Base-by-base conservation (phyloP, 2,888 invertebrate species). In the Pseudoips prasinana region DNA sequence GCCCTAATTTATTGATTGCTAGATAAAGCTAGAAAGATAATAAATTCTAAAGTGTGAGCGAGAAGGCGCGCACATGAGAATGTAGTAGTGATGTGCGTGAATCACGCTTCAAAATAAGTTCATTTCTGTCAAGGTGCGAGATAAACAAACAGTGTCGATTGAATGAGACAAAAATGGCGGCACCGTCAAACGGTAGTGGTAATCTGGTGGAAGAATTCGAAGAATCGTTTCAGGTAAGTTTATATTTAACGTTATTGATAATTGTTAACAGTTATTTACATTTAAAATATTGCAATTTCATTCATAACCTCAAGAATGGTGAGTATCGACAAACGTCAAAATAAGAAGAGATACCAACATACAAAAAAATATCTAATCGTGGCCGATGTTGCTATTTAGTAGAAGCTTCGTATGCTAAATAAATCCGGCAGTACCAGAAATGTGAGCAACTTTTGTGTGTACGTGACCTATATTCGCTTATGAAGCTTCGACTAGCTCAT, bases 161-260 rank as follows among this genome's bases (percentile, higher is more conserved):
- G 31, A 37, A 37, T 49, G 60, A 53, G 46, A 49, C 29, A 26
- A 63, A 58, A 57, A 94, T 94, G 94, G 93, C 94, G 68, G 92
- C 94, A 41, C 94, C 95, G 42, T 94, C 94, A 39, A 95, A 94
- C 70, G 95, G 95, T 41, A 94, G 93, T 77, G 95, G 95, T 24
- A 96, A 96, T 88, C 85, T 96, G 32, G 95, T 96, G 31, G 96
- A 96, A 68, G 96, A 96, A 78, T 96, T 96, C 64, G 96, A 96
- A 81, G 96, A 96, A 88, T 95, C 96, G 1, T 96, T 96, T 82
- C 96, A 96, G 91, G 95, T 95, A 88, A 77, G 65, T 42, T 29
- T 22, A 6, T 14, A 25, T 6, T 14, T 9, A 3, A 14, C 14
- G 5, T 14, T 14, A 14, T 14, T 14, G 2, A 14, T 5, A 14